phyloP scores from a whole-genome alignment of 1,140 invertebrate species.

The Drosophila burlai region DNA sequence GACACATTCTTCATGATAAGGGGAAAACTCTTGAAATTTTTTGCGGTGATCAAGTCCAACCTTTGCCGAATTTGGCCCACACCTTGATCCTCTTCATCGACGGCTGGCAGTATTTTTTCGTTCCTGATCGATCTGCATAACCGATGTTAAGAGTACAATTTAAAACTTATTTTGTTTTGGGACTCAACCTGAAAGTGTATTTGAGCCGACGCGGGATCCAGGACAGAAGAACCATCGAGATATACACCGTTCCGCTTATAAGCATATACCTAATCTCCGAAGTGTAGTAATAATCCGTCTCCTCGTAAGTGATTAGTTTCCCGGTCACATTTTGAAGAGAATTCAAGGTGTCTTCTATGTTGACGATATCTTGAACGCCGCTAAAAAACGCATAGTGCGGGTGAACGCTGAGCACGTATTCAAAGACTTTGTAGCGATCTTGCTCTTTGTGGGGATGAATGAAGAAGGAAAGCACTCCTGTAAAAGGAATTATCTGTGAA shows the following conservation, averaged over 20 bases:
- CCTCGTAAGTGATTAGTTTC: fast-evolving
- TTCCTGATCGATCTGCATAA: not conserved
- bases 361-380: constrained; percentile 5
- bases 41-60: not conserved
- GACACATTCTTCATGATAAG: constrained; percentile 24
- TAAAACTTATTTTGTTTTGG: not conserved
- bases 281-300: fast-evolving
- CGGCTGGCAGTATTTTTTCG: not conserved
- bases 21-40: not conserved
- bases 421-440: not conserved
- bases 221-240: constrained; percentile 12
- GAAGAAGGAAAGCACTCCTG: constrained; percentile 23
- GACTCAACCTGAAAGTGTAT: constrained; percentile 30
- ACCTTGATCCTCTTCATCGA: constrained; percentile 2
- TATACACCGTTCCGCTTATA: constrained; percentile 5
- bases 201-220: not conserved
- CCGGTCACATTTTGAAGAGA: not conserved
- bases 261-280: not conserved
- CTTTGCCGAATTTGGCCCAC: not conserved
- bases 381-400: constrained; percentile 41
- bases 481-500: not conserved
- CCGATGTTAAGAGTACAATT: too few species aligned
- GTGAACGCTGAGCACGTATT: constrained; percentile 6
- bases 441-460: not conserved
- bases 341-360: not conserved